Evolutionary conservation across 2,888 invertebrate genomes (phyloP).

Genomic region (Abscondita cerata): DNA sequence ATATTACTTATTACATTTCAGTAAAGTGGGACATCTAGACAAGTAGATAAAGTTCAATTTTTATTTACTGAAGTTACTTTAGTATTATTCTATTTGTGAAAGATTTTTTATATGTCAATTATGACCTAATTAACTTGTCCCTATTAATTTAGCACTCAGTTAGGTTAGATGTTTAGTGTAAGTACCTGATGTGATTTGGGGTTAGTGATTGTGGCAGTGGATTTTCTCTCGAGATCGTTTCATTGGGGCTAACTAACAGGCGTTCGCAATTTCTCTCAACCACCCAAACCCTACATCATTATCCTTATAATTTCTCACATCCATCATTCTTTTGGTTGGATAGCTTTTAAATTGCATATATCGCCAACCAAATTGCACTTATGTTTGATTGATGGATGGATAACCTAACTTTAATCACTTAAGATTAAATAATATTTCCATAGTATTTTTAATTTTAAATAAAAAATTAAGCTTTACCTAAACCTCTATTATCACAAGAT

Average conservation of each 20-base stretch:
- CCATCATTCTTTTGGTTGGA: conserved; percentile 23
- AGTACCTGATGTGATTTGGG: conserved; percentile 18
- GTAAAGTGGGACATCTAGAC: too few species aligned
- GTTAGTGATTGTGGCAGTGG: conserved; percentile 11
- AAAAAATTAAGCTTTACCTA: too few species aligned
- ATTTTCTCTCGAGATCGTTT: conserved; percentile 23
- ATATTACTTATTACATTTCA: too few species aligned
- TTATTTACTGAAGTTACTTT: too few species aligned
- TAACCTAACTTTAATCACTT: too few species aligned
- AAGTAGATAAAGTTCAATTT: too few species aligned
- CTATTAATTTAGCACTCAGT: conserved; percentile 17
- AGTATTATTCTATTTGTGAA: too few species aligned
- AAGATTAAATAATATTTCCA: too few species aligned
- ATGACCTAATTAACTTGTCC: conserved; percentile 12
- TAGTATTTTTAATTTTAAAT: too few species aligned
- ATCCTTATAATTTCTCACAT: conserved; percentile 23
- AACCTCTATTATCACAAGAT: too few species aligned
- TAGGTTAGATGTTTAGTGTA: conserved; percentile 11
- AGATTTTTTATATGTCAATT: not conserved
- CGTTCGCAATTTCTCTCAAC: conserved; percentile 17
- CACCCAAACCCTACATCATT: conserved; percentile 17
- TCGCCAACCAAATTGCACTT: conserved; percentile 13
- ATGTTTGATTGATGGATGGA: conserved; percentile 8
- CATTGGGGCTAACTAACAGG: conserved; percentile 23
- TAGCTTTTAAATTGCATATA: conserved; percentile 20